Base-by-base conservation (phyloP, 2,113 vertebrate species). In the Pachypanchax playfairii region DNA sequence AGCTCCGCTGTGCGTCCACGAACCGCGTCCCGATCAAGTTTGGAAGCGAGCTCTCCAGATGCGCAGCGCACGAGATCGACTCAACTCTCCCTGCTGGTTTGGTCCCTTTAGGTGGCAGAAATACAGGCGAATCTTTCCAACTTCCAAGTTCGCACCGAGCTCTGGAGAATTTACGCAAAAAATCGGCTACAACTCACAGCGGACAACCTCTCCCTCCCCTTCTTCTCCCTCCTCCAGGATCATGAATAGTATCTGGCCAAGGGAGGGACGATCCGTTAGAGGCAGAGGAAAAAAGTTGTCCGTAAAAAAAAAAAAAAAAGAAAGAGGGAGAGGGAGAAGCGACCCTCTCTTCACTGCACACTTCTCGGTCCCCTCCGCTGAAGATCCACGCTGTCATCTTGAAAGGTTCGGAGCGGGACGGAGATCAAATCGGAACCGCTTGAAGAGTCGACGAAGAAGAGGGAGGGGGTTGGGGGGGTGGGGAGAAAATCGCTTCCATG, bases 211-310 rank as follows among this genome's bases (percentile, higher is more conserved):
- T 49, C 51, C 55, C 38, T 44, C 48, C 54, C 48, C 24, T 3
- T 42, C 14, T 26, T 38, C 29, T 8, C 22, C 59, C 82, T 75
- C 74, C 80, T 79, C 59, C 70, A 78, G 87, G 87, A 86, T 77
- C 90, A 89, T 90, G 92, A 92, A 92, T 89, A 90, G 89, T 91
- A 89, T 88, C 86, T 85, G 57, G 84, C 86, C 90, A 85, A 81
- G 90, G 88, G 91, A 91, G 91, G 88, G 87, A 90, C 90, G 69
- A 87, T 89, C 83, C 88, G 87, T 84, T 85, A 82, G 67, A 81
- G 77, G 80, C 58, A 58, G 54, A 64, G 42, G 28, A 53, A 77
- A 89, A 87, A 92, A 93, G 91, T 92, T 92, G 76, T 87, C 83
- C 63, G 81, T 89, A 85, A 88, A 86, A 83, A 80, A 81, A 77